Percentiles rank a stretch among this genome's conserved stretches.
phyloP scores from a whole-genome alignment of 2,113 vertebrate genomes.

The Campylomormyrus tamandua region DNA sequence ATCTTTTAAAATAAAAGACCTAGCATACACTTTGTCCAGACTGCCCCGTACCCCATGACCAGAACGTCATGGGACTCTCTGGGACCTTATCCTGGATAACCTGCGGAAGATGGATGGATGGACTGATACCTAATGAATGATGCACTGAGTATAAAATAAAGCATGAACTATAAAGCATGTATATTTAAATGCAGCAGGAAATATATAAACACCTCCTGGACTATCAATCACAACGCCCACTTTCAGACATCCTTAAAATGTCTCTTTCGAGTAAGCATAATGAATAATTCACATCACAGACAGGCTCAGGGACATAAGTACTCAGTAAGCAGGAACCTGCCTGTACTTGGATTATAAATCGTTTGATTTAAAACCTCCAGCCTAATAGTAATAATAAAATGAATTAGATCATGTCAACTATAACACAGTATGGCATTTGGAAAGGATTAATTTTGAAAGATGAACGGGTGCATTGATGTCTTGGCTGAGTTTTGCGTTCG shows the following conservation, averaged over 20 bases:
- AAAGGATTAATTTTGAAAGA: neutral
- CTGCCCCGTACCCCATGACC: neutral
- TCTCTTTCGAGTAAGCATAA: neutral
- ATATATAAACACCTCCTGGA: neutral
- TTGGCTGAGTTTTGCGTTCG: neutral
- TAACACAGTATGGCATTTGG: neutral
- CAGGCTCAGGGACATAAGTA: neutral
- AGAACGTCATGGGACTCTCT: neutral
- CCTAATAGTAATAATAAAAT: neutral
- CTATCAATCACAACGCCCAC: neutral
- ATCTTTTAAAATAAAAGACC: neutral
- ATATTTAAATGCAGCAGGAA: neutral
- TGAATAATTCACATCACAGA: conserved; percentile 9
- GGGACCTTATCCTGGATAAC: neutral
- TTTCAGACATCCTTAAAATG: conserved; percentile 2
- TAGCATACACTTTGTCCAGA: neutral
- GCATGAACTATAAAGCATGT: neutral
- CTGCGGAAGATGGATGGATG: neutral
- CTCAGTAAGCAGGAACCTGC: neutral
- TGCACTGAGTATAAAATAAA: neutral
- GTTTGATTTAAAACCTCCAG: conserved; percentile 1
- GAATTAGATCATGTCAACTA: neutral
- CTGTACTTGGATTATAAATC: neutral
- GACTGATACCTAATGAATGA: neutral
- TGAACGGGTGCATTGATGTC: neutral